Base-by-base conservation (phyloP, 2,113 vertebrate species). In the Galbula dea region DNA sequence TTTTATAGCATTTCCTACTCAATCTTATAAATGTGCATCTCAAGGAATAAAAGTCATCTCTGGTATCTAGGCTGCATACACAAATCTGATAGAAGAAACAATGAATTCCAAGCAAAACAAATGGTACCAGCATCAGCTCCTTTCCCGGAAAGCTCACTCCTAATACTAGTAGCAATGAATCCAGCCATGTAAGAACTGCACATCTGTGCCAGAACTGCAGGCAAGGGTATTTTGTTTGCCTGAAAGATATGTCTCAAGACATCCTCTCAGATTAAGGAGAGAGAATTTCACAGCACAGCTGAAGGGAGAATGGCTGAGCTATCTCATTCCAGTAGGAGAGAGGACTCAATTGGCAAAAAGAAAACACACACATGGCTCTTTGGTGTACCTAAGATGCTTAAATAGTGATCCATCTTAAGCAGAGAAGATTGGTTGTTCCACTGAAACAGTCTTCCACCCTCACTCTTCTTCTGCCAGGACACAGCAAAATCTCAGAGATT, bases 181-280 rank as follows among this genome's bases (percentile, higher is more conserved):
- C 43, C 78, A 83, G 45, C 1, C 5, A 59, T 30, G 19, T 7
- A 52, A 75, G 61, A 75, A 29, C 48, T 77, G 39, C 43, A 22
- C 19, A 43, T 21, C 16, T 43, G 62, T 90, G 67, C 71, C 62
- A 93, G 62, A 76, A 73, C 73, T 77, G 62, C 77, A 86, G 59
- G 90, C 68, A 95, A 88, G 41, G 78, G 2, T 69, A 63, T 59
- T 89, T 83, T 54, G 90, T 86, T 95, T 97, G 81, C 80, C 76
- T 92, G 57, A 90, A 94, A 82, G 84, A 75, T 84, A 79, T 9
- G 46, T 79, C 86, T 84, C 65, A 45, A 81, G 58, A 39, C 22
- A 95, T 86, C 93, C 73, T 77, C 88, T 83, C 24, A 4, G 90
- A 87, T 77, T 18, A 88, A 86, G 37, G 4, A 57, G 34, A 86